A percentile compares a stretch with the other conserved stretches of the same genome.
These are phyloP conservation scores for Hydrozoanthus tunicans DNA, from an alignment of 64 coral and sea anemone genomes.

Conservation along the genomic window DNA sequence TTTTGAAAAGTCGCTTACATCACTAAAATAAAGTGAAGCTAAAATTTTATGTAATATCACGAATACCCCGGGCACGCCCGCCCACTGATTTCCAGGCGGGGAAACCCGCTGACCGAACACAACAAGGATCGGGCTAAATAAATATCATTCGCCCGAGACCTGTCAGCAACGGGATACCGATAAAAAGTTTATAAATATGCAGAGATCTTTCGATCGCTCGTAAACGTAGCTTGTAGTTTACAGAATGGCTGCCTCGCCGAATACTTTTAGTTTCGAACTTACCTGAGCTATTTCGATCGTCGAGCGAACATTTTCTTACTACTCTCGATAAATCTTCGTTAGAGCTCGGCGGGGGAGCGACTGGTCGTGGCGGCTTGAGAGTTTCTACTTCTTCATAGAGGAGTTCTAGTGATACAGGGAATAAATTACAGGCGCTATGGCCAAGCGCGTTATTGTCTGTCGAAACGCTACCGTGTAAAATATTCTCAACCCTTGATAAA, in stretches of 20 bases:
- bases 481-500: conserved; percentile 2
- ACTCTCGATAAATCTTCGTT: background rate
- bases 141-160: no score
- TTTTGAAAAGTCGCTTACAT: no score
- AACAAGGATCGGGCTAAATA: no score
- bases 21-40: no score
- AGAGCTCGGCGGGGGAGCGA: background rate
- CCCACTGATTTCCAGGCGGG: no score
- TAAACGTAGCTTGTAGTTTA: background rate
- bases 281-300: background rate
- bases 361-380: conserved; percentile 15
- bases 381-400: conserved; percentile 49
- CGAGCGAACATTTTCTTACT: background rate
- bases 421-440: conserved; percentile 51
- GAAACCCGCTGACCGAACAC: no score
- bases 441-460: conserved; percentile 3
- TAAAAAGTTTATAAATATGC: no score
- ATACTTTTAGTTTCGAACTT: background rate
- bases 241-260: background rate
- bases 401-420: conserved; percentile 31
- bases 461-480: conserved; percentile 2
- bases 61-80: no score
- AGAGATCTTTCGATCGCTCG: background rate
- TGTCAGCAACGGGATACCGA: no score
- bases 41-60: no score